A percentile compares a stretch with the other conserved stretches of the same genome.
Evolutionary conservation across 2,888 invertebrate genomes (phyloP).

Genomic region (Taenaris catops): DNA sequence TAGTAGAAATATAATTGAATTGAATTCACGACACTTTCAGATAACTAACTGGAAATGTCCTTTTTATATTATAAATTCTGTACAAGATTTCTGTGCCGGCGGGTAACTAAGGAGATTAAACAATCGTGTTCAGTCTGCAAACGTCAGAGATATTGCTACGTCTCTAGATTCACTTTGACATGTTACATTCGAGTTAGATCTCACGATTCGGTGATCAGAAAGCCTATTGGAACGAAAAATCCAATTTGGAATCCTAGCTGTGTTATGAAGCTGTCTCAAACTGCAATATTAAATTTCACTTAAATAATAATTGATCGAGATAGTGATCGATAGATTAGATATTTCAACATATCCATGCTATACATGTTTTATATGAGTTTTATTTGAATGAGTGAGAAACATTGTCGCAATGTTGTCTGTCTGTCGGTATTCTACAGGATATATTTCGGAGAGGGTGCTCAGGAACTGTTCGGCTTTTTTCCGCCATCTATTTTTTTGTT

Average conservation of each 20-base stretch:
- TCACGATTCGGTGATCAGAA: slow-evolving; percentile 13
- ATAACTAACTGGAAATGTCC: slow-evolving; percentile 4
- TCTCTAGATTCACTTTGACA: slow-evolving; percentile 13
- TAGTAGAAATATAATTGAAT: too few relatives aligned
- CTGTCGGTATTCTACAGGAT: too few relatives aligned
- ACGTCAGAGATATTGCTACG: slow-evolving; percentile 13
- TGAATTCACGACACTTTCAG: slow-evolving; percentile 1
- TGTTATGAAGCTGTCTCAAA: neutral
- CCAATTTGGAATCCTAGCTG: neutral
- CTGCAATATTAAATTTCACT: neutral
- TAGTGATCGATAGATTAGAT: too few relatives aligned
- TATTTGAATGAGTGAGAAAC: too few relatives aligned
- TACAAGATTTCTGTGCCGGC: slow-evolving; percentile 5
- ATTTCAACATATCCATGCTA: too few relatives aligned
- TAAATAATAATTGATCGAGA: too few relatives aligned
- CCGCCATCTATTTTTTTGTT: too few relatives aligned
- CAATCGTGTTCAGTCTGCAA: slow-evolving; percentile 15
- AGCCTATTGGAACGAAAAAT: slow-evolving; percentile 10
- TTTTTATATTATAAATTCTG: slow-evolving; percentile 7
- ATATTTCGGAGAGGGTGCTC: too few relatives aligned
- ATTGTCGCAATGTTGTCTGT: too few relatives aligned
- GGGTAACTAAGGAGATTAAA: slow-evolving; percentile 21
- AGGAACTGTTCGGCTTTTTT: too few relatives aligned
- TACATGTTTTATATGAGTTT: too few relatives aligned
- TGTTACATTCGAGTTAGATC: slow-evolving; percentile 8